Conservation (phyloP, 2,797 vertebrate species). For the Sciaenops ocellatus region DNA sequence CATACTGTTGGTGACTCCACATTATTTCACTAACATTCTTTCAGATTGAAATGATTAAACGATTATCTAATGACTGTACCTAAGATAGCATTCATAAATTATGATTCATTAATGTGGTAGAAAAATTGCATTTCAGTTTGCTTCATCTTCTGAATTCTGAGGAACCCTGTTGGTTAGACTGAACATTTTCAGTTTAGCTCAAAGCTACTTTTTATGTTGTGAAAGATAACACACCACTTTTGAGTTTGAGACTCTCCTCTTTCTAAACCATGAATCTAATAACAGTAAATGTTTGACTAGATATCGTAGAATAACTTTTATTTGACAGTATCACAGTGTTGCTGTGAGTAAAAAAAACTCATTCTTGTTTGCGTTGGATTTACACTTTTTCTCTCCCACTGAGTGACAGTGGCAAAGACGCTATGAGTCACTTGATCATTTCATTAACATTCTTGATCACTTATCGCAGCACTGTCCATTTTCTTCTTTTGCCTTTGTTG, state of each 20-base stretch:
- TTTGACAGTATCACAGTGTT: neutral
- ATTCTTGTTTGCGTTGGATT: neutral
- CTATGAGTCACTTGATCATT: constrained; percentile 70
- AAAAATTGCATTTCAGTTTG: too few relatives aligned
- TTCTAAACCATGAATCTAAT: neutral
- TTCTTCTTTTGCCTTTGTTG: constrained; percentile 35
- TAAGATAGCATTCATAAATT: too few relatives aligned
- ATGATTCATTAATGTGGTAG: too few relatives aligned
- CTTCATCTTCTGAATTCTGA: too few relatives aligned
- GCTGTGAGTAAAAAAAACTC: neutral
- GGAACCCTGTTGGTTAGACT: too few relatives aligned
- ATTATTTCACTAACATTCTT: too few relatives aligned
- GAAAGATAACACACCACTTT: too few relatives aligned
- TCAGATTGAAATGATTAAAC: too few relatives aligned
- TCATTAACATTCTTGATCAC: constrained; percentile 74
- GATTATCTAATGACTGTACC: too few relatives aligned
- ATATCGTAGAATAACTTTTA: neutral
- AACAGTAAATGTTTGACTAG: neutral
- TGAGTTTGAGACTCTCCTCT: neutral
- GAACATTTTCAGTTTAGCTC: too few relatives aligned
- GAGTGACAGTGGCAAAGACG: neutral
- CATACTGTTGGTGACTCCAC: too few relatives aligned
- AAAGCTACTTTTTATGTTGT: too few relatives aligned
- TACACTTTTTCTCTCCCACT: neutral
- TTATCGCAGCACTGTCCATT: constrained; percentile 67